Evolutionary conservation across 2,797 vertebrate genomes (phyloP).

Genomic region (Danio tinwini): DNA sequence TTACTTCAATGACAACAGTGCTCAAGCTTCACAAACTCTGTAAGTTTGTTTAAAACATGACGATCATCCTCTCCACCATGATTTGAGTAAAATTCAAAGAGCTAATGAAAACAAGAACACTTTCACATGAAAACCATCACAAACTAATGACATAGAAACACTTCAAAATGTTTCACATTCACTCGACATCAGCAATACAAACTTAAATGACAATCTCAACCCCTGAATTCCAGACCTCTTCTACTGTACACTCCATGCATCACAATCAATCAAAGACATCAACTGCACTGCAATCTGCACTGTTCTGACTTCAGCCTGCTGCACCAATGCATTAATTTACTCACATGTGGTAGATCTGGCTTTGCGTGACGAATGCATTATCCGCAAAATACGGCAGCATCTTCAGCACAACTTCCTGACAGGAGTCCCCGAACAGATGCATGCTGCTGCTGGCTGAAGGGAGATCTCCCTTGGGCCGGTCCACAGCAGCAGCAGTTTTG

Average conservation of each 20-base stretch:
- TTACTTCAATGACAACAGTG: background rate
- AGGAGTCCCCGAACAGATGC: constrained; percentile 76
- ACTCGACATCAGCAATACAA: background rate
- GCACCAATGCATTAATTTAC: constrained; percentile 55
- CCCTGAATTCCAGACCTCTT: background rate
- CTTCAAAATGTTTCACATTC: background rate
- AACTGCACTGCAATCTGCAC: constrained; percentile 8
- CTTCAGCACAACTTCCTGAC: constrained; percentile 76
- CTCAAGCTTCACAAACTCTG: background rate
- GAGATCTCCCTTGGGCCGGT: constrained; percentile 39
- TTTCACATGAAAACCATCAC: background rate
- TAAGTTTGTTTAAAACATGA: background rate
- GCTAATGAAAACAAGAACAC: background rate
- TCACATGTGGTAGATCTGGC: constrained; percentile 82
- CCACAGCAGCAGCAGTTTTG: constrained; percentile 53
- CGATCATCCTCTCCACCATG: background rate
- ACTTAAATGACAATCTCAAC: background rate
- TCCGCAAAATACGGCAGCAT: constrained; percentile 82
- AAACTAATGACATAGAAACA: background rate
- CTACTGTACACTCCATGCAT: constrained; percentile 1
- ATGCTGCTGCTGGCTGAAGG: constrained; percentile 68
- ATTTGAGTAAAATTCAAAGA: background rate
- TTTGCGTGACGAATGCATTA: constrained; percentile 79
- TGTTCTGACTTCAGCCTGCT: background rate
- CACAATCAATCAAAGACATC: background rate